Evolutionary conservation across 2,888 invertebrate genomes (phyloP), one percentile per base, ranked within the genome.

Genomic region (Sphaerophoria taeniata): DNA sequence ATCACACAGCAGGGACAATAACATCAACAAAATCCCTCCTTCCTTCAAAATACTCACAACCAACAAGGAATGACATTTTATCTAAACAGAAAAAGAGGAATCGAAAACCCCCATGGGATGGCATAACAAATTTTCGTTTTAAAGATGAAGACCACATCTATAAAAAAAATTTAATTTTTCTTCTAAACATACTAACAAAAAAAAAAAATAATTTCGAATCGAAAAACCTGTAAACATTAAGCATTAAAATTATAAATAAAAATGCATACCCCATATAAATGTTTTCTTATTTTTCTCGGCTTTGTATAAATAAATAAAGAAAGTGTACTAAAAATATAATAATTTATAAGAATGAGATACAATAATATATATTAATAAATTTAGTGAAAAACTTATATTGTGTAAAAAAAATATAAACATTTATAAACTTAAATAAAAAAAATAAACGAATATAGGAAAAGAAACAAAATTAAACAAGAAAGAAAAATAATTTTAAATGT

Each of bases 291-390:
- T 69, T 71, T 78, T 56, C 61, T 75, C 51, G 16, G 84, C 84
- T 84, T 84, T 84, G 79, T 84, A 84, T 75, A 84, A 84, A 82
- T 24, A 24, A 24, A 24, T 24, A 70, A 49, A 49, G 69, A 72
- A 60, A 71, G 33, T 77, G 77, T 83, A 77, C 67, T 74, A 78
- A 79, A 78, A 36, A 71, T 31, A 79, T 70, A 34, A 77, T 24
- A 24, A 75, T 33, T 53, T 53, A 84, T 75, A 84, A 84, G 79
- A 75, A 79, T 72, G 84, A 75, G 72, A 79, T 76, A 84, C 84
- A 84, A 84, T 84, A 84, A 84, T 79, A 55, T 79, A 71, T 79
- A 75, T 67, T 60, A 67, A 49, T 49, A 61, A 67, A 67, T 36
- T 75, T 3, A 70, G 34, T 16, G 58, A 45, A 9, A 51, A 76